Percentiles rank a stretch among this genome's conserved stretches.
Conservation (phyloP, 2,888 invertebrate genomes). For the Allygus modestus region DNA sequence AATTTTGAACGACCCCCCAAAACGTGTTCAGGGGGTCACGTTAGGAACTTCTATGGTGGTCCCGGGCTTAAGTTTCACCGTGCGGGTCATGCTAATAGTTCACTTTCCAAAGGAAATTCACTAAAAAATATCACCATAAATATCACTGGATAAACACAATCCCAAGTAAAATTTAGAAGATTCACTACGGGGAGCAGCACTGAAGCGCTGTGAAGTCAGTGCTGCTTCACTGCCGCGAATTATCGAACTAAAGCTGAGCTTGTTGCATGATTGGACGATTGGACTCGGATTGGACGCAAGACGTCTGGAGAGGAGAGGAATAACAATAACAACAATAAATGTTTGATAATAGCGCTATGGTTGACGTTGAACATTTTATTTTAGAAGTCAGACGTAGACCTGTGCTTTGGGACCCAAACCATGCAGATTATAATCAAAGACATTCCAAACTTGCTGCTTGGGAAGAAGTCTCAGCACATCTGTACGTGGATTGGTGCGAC, state of each 20-base stretch:
- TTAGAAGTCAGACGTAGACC: constrained; percentile 32
- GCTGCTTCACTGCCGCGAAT: neutral
- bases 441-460: constrained; percentile 35
- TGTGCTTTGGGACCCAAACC: constrained; percentile 41
- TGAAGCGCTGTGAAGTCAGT: neutral
- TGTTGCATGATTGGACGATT: neutral
- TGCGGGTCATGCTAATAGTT: no score
- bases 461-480: constrained; percentile 29
- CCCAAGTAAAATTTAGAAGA: neutral
- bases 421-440: constrained; percentile 35
- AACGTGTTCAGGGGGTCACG: no score
- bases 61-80: no score
- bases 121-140: no score
- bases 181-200: neutral
- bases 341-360: neutral
- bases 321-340: neutral
- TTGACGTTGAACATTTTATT: constrained; percentile 44
- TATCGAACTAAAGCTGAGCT: neutral
- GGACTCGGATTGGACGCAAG: no score
- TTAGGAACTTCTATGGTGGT: no score
- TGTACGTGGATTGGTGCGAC: constrained; percentile 14
- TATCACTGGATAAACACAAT: no score
- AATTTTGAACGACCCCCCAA: no score
- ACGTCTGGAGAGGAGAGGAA: neutral
- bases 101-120: no score